Evolutionary conservation across 2,113 vertebrate species (phyloP), one percentile per base, ranked within the genome.

Genomic region (Stigmatopora argus): DNA sequence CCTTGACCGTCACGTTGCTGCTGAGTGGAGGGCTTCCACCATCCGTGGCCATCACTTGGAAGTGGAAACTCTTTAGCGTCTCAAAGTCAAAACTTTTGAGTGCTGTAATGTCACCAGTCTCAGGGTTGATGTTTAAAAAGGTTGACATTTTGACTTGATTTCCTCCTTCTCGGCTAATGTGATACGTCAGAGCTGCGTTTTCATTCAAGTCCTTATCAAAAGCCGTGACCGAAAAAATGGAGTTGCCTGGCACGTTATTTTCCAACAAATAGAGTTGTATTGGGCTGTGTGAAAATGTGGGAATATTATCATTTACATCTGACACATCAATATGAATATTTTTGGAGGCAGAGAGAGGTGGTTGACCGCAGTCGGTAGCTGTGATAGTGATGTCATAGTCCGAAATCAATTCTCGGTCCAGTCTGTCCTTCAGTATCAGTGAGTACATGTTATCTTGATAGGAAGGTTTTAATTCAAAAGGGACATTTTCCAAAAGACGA

Each of bases 231-330:
- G 79, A 79, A 56, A 85, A 85, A 0, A 88, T 0, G 0, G 74
- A 70, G 1, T 64, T 69, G 0, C 85, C 88, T 13, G 83, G 67
- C 0, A 34, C 4, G 44, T 88, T 90, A 46, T 84, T 85, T 47
- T 90, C 88, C 15, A 5, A 82, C 0, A 34, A 18, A n/a, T 87
- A 89, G 21, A 78, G 79, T 0, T 77, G 9, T 78, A 80, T 5
- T 70, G 71, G 11, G 3, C 13, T 41, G 78, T 3, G 18, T 1
- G 48, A 56, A 46, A 73, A 41, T 1, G 38, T 41, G 6, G 38
- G 38, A 41, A 62, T 76, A 23, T 89, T 89, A 8, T 89, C 85
- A 65, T 89, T 89, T 1, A 86, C 72, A 76, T 89, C 88, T 31
- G 84, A 83, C 31, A 89, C 44, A 1, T 52, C 15, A 55, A 89